Evolutionary conservation across 2,113 vertebrate species (phyloP).

Genomic region (Agelaius phoeniceus): DNA sequence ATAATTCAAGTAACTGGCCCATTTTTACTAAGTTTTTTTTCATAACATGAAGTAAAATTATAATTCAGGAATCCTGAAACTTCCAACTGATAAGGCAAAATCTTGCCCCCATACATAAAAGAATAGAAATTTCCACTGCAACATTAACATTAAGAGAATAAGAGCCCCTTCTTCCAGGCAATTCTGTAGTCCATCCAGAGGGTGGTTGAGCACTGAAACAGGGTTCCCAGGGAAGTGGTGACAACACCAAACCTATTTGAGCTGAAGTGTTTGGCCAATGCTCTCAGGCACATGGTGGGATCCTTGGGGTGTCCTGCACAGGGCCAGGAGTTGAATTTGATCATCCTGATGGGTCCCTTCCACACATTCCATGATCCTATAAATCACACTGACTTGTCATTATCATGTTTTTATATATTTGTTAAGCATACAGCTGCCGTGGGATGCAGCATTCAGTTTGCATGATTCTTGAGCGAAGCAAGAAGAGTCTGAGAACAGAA

Average conservation of each 20-base stretch:
- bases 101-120: background rate
- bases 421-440: background rate
- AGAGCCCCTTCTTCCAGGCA: background rate
- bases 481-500: background rate
- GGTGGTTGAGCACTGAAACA: background rate
- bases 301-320: background rate
- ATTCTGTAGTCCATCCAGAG: background rate
- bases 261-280: background rate
- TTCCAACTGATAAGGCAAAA: background rate
- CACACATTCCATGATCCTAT: background rate
- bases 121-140: background rate
- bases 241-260: background rate
- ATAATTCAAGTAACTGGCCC: background rate
- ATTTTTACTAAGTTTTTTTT: background rate
- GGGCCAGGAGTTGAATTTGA: background rate
- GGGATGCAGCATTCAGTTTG: background rate
- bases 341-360: background rate
- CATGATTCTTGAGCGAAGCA: background rate
- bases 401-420: background rate
- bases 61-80: background rate
- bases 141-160: background rate
- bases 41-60: background rate
- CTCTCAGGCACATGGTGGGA: background rate
- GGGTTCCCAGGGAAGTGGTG: background rate
- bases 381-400: background rate